A percentile compares a stretch with the other conserved stretches of the same genome.
Conservation (phyloP, 2,888 invertebrate genomes). For the Chydorus sphaericus region DNA sequence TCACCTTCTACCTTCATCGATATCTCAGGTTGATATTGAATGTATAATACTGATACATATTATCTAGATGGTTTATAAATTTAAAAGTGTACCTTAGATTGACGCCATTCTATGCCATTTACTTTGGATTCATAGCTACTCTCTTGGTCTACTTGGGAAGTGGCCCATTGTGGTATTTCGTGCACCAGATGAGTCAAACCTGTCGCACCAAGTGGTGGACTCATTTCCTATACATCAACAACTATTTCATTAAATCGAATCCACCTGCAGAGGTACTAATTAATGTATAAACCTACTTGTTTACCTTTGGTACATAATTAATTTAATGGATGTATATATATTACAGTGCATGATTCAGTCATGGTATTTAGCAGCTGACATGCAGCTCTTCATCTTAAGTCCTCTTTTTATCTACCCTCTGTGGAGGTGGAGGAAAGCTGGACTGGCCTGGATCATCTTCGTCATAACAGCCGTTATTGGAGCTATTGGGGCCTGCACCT, state of each 20-base stretch:
- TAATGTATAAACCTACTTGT: too few relatives aligned
- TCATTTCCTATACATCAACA: slow-evolving; percentile 29
- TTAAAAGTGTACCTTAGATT: slow-evolving; percentile 43
- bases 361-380: slow-evolving; percentile 42
- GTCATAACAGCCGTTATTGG: slow-evolving; percentile 5
- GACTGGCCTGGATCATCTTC: slow-evolving; percentile 12
- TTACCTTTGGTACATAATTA: too few relatives aligned
- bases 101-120: slow-evolving; percentile 55
- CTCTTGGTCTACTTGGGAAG: slow-evolving; percentile 50
- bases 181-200: slow-evolving; percentile 46
- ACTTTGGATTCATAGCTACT: slow-evolving; percentile 56
- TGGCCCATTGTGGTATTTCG: slow-evolving; percentile 61
- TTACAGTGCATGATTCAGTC: slow-evolving; percentile 54
- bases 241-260: too few relatives aligned
- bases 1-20: slow-evolving; percentile 16
- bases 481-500: slow-evolving; percentile 3
- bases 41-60: too few relatives aligned
- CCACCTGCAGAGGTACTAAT: too few relatives aligned
- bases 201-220: slow-evolving; percentile 44
- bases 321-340: neutral
- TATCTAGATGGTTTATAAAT: too few relatives aligned
- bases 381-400: slow-evolving; percentile 18
- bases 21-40: slow-evolving; percentile 21
- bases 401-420: slow-evolving; percentile 18
- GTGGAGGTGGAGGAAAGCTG: slow-evolving; percentile 15